These are phyloP conservation scores for Muntiacus muntjak DNA, from an alignment of 2,113 vertebrate genomes.

Conservation along the genomic window DNA sequence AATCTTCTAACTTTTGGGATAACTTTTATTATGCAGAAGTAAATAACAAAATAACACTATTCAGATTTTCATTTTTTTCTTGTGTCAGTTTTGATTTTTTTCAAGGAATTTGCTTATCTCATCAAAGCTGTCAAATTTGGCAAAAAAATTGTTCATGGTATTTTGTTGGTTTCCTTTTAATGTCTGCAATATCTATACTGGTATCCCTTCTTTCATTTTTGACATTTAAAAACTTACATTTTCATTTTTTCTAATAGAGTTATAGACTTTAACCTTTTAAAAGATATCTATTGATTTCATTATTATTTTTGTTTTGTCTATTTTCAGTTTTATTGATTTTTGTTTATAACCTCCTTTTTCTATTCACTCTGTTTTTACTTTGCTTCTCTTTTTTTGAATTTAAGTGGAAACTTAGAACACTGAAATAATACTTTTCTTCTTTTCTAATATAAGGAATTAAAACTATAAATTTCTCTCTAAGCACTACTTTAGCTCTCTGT, in stretches of 20 bases:
- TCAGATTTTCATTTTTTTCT: not conserved
- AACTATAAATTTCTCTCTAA: not conserved
- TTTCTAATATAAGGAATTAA: not conserved
- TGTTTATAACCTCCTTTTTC: not conserved
- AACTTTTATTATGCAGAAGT: not conserved
- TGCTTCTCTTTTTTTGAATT: not conserved
- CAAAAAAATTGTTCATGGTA: not conserved
- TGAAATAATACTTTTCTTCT: not conserved
- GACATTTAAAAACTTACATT: not conserved
- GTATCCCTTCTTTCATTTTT: not conserved
- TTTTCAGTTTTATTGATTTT: not conserved
- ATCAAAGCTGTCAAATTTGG: not conserved
- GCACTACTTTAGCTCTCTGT: not conserved
- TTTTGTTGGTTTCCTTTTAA: not conserved
- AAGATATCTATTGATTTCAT: not conserved
- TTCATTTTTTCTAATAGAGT: not conserved
- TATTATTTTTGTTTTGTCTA: not conserved
- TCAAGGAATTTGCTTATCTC: not conserved
- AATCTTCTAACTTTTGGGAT: not conserved
- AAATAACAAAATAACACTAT: not conserved
- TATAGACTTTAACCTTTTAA: not conserved
- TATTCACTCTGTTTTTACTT: not conserved
- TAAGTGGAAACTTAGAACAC: not conserved
- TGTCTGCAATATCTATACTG: not conserved
- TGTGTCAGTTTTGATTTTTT: not conserved